Evolutionary conservation across 1,140 invertebrate genomes (phyloP).

Genomic region (Cydia splendana): DNA sequence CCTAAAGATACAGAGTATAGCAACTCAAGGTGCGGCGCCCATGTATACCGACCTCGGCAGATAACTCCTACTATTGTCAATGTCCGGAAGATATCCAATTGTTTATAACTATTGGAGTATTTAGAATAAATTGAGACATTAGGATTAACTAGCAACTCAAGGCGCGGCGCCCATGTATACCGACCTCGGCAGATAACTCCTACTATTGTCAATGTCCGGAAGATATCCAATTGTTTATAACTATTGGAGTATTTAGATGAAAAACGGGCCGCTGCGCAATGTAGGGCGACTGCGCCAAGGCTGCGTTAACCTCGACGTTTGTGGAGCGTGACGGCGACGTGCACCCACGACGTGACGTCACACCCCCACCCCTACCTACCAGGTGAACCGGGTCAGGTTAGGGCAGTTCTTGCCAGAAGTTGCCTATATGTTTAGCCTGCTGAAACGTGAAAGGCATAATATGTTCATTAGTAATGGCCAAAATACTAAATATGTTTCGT

Average conservation of each 20-base stretch:
- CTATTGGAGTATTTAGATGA: conserved; percentile 50
- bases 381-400: conserved; percentile 26
- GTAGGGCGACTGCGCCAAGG: conserved; percentile 69
- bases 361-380: conserved; percentile 31
- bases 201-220: conserved; percentile 34
- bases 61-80: too few species aligned
- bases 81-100: conserved; percentile 17
- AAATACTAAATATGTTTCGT: too few species aligned
- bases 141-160: not conserved
- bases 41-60: too few species aligned
- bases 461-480: too few species aligned
- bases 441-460: not conserved
- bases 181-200: conserved; percentile 13
- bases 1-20: too few species aligned
- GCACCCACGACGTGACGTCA: conserved; percentile 75
- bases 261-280: conserved; percentile 68
- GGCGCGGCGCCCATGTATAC: not conserved
- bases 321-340: conserved; percentile 77
- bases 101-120: conserved; percentile 44
- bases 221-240: conserved; percentile 40
- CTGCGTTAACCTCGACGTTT: conserved; percentile 74
- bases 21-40: too few species aligned
- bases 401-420: not conserved
- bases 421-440: not conserved
- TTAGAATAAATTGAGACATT: conserved; percentile 35